Conservation (phyloP, 2,888 invertebrate genomes). For the Eugnorisma glareosa region DNA sequence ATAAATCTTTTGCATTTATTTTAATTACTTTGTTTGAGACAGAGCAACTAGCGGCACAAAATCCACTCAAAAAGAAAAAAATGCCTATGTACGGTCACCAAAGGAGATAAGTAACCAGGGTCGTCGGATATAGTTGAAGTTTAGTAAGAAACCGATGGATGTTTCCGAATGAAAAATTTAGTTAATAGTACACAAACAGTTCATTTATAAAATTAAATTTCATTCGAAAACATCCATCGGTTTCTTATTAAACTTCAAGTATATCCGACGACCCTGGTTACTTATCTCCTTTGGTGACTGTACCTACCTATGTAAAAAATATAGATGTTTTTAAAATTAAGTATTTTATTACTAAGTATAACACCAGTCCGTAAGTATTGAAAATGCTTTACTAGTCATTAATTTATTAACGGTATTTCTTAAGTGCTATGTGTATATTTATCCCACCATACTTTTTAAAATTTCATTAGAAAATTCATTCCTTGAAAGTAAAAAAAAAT, state of each 20-base stretch:
- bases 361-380: conserved; percentile 48
- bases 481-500: conserved; percentile 28
- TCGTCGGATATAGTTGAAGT: no score
- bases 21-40: background rate
- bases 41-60: conserved; percentile 49
- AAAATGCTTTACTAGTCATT: conserved; percentile 67
- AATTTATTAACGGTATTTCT: conserved; percentile 56
- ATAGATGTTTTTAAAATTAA: conserved; percentile 6
- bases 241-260: no score
- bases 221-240: no score
- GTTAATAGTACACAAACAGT: no score
- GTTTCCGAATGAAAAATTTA: no score
- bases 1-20: no score
- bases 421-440: conserved; percentile 51
- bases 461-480: conserved; percentile 58
- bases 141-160: no score
- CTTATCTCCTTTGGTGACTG: no score
- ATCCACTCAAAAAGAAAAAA: background rate
- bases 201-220: no score
- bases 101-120: no score
- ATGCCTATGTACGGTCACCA: background rate
- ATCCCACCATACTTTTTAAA: conserved; percentile 58
- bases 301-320: background rate
- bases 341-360: conserved; percentile 32
- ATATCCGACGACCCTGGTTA: no score